Base-by-base conservation (phyloP, 2,888 invertebrate species). In the Coecobrya sp. region DNA sequence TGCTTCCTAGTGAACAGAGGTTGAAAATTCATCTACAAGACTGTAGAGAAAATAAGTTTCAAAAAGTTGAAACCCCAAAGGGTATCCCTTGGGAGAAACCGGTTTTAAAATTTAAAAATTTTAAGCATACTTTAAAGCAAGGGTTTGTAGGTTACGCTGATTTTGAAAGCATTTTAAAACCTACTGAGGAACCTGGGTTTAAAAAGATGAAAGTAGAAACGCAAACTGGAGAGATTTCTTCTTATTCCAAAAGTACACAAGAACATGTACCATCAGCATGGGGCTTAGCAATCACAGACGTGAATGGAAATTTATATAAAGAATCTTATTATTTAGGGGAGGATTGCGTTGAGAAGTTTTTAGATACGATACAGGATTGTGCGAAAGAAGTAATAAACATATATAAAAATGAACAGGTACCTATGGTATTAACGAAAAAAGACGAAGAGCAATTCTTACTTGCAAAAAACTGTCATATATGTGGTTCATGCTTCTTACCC, bases 81-180 rank as follows among this genome's bases (percentile, higher is more conserved):
- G 49, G 3, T 1, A 55, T 22, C 5, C n/a, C n/a, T 22, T 49
- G 36, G 7, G 59, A 70, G 13, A 55, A 27, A n/a, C 89, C 84
- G 0, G 13, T 25, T 19, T 0, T 84, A 16, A 55, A 70, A 84
- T 89, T 89, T 73, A 68, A 70, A 42, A 82, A 89, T 36, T 82
- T 30, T 82, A 27, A 36, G 22, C 11, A 84, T 59, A 27, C 30
- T 10, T 84, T 89, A 73, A 68, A 73, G 16, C 36, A 30, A 27
- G 89, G 89, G 0, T 89, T 49, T 22, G 25, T n/a, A 8, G 68
- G 49, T 0, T 89, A 89, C n/a, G 49, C 52, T 11, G 89, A 89
- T 45, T 68, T 89, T 73, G 89, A 89, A 49, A 30, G 30, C 27
- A 16, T 89, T 4, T 13, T 84, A 16, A n/a, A 19, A 2, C 42